Evolutionary conservation across 2,113 vertebrate species (phyloP).

Genomic region (Ciconia maguari): DNA sequence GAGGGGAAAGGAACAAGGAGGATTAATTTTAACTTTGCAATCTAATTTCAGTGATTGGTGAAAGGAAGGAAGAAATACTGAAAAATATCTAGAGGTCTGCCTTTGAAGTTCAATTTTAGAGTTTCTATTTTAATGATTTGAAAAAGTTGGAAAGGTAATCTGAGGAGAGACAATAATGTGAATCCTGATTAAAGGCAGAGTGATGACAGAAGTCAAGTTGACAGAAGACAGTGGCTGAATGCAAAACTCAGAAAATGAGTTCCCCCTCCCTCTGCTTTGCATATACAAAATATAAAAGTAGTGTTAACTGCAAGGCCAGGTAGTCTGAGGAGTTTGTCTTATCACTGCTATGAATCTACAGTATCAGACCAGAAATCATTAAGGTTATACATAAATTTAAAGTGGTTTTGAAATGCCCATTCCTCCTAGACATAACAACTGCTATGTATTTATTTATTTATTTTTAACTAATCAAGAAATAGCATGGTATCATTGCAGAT

Average conservation of each 20-base stretch:
- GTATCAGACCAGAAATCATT: neutral
- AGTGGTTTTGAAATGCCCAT: neutral
- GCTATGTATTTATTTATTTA: neutral
- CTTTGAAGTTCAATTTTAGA: neutral
- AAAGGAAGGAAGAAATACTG: neutral
- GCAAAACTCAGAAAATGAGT: neutral
- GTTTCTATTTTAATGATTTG: slow-evolving; percentile 1
- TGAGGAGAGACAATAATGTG: neutral
- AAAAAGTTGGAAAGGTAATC: neutral
- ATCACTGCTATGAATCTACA: neutral
- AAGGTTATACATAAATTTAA: neutral
- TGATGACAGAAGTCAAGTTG: neutral
- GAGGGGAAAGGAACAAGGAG: neutral
- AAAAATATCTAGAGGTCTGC: neutral
- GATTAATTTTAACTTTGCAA: neutral
- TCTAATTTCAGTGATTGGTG: neutral
- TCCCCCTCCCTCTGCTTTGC: neutral
- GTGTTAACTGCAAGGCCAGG: neutral
- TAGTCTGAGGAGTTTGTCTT: neutral
- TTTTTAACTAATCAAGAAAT: neutral
- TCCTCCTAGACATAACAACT: neutral
- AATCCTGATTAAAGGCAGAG: neutral
- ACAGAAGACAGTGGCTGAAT: neutral
- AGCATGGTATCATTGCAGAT: neutral
- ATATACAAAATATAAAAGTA: neutral